These are phyloP conservation scores for Actenoides hombroni DNA, from an alignment of 2,113 vertebrate species.

Conservation along the genomic window DNA sequence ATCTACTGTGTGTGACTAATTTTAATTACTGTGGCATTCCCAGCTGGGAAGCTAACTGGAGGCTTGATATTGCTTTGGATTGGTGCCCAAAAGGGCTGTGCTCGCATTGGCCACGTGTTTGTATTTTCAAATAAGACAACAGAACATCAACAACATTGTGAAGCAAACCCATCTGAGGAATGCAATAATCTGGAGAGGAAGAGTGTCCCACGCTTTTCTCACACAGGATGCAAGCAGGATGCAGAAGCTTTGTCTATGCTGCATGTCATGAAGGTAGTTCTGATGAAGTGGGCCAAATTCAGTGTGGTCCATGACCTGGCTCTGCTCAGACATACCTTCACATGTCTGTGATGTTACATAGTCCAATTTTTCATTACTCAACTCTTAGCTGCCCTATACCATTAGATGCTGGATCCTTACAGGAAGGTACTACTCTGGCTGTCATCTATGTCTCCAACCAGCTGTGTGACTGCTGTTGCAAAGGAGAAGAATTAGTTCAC, in stretches of 20 bases:
- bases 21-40: slow-evolving; percentile 44
- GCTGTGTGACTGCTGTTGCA: not conserved
- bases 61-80: slow-evolving; percentile 38
- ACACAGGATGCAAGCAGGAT: not conserved
- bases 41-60: not conserved
- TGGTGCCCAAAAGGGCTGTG: slow-evolving; percentile 20
- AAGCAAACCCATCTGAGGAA: not conserved
- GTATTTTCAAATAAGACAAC: not conserved
- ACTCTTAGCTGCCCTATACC: not conserved
- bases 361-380: not conserved
- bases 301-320: not conserved
- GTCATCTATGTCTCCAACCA: not conserved
- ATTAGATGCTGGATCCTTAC: not conserved
- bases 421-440: not conserved
- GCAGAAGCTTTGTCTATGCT: not conserved
- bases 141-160: not conserved
- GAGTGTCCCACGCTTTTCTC: not conserved
- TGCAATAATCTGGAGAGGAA: not conserved
- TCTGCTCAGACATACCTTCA: not conserved
- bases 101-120: not conserved
- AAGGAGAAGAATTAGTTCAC: not conserved
- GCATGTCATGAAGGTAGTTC: fast-evolving
- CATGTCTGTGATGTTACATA: not conserved
- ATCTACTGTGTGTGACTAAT: slow-evolving; percentile 33
- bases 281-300: not conserved